Evolutionary conservation across 1,140 invertebrate genomes (phyloP).

Genomic region (Drosophila rhopaloa): DNA sequence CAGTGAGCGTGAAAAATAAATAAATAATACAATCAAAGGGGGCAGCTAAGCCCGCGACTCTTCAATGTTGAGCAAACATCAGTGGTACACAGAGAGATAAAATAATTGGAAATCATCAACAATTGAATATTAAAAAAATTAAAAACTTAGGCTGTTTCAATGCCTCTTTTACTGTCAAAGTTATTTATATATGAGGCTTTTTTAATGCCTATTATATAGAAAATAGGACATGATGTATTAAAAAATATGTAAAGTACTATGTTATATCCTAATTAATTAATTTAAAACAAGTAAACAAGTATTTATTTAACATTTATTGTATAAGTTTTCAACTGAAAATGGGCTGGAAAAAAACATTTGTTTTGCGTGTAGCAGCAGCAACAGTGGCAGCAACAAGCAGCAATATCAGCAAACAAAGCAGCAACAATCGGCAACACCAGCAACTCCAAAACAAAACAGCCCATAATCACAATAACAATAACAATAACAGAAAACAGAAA

Average conservation of each 20-base stretch:
- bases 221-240: background rate
- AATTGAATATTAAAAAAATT: too few species aligned
- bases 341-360: background rate
- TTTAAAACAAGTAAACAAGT: too few species aligned
- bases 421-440: conserved; percentile 4
- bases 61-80: conserved; percentile 71
- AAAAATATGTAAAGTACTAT: too few species aligned
- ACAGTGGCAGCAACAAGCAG: background rate
- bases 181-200: too few species aligned
- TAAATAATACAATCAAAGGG: conserved; percentile 69
- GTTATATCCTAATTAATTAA: too few species aligned
- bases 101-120: too few species aligned
- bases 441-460: conserved; percentile 32
- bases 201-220: background rate
- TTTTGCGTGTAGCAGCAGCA: background rate
- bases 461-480: conserved; percentile 47
- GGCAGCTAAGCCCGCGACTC: conserved; percentile 22
- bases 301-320: too few species aligned
- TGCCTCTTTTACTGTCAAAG: too few species aligned
- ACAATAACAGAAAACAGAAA: conserved; percentile 36
- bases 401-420: conserved; percentile 10
- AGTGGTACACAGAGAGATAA: background rate
- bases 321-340: too few species aligned
- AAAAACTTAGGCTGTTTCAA: too few species aligned
- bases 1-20: conserved; percentile 80